Evolutionary conservation across 2,797 vertebrate species (phyloP).

Genomic region (Sebastes reedi): DNA sequence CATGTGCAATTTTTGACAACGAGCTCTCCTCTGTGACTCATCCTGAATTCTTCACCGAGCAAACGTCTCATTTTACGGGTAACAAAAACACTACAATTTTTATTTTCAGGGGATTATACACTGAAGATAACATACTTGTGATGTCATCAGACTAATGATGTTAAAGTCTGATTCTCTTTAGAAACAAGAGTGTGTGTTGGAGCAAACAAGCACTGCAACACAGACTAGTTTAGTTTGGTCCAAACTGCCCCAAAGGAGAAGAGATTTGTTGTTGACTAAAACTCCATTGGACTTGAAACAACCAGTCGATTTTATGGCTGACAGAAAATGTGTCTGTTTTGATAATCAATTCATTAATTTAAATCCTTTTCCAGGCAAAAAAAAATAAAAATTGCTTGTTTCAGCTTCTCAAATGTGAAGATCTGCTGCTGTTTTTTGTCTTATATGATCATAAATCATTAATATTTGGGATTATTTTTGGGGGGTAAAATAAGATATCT

Average conservation of each 20-base stretch:
- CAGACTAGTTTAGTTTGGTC: neutral
- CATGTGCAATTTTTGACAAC: constrained; percentile 31
- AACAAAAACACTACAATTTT: too few species aligned
- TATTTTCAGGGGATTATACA: too few species aligned
- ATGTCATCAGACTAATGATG: too few species aligned
- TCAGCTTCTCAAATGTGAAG: neutral
- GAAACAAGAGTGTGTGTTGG: neutral
- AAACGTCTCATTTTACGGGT: too few species aligned
- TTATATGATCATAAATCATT: neutral
- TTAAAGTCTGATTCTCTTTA: neutral
- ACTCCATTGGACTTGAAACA: neutral
- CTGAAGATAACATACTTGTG: too few species aligned
- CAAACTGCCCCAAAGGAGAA: neutral
- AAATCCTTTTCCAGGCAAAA: neutral
- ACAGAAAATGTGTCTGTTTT: neutral
- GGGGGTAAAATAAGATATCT: neutral
- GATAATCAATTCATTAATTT: neutral
- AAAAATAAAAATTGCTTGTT: neutral
- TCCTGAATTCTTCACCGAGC: too few species aligned
- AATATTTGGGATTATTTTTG: neutral
- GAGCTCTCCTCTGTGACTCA: constrained; percentile 64
- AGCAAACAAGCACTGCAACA: neutral
- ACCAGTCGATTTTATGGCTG: rapidly evolving
- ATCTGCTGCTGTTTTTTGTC: neutral
- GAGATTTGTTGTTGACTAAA: neutral